Evolutionary conservation across 2,888 invertebrate genomes (phyloP).

Genomic region (Phaedon cochleariae): DNA sequence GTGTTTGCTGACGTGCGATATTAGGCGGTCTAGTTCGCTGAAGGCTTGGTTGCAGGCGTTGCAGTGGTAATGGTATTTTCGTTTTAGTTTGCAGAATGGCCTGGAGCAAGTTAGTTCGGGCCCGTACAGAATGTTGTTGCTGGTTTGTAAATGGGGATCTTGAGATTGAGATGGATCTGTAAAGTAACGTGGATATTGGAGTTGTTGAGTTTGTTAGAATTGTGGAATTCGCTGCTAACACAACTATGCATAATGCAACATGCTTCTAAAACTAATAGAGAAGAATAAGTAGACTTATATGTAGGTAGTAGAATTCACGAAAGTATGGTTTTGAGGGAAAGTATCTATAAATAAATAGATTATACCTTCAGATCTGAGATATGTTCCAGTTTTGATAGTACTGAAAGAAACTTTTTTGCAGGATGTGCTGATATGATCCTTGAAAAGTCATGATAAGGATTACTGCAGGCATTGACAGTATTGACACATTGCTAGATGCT

Average conservation of each 20-base stretch:
- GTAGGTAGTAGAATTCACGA: not conserved
- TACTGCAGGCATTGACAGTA: too few species aligned
- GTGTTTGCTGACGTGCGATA: constrained; percentile 77
- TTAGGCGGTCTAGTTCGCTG: constrained; percentile 74
- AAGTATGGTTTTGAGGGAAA: too few species aligned
- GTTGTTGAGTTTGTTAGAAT: too few species aligned
- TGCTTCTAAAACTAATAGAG: not conserved
- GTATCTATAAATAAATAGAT: too few species aligned
- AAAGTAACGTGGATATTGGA: too few species aligned
- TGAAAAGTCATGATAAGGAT: too few species aligned
- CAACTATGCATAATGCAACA: not conserved
- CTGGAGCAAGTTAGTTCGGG: constrained; percentile 75
- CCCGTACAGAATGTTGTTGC: constrained; percentile 67
- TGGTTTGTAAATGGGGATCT: constrained; percentile 27
- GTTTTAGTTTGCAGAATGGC: constrained; percentile 82
- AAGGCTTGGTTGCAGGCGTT: constrained; percentile 83
- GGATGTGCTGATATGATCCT: too few species aligned
- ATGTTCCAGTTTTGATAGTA: too few species aligned
- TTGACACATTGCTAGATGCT: too few species aligned
- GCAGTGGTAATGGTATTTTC: constrained; percentile 82
- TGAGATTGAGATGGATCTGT: constrained; percentile 34
- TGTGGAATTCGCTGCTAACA: too few species aligned
- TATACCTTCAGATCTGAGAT: too few species aligned
- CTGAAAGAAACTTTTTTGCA: too few species aligned
- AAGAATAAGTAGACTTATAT: not conserved